phyloP scores from a whole-genome alignment of 2,888 invertebrate species.

The Cryptocephalus primarius region DNA sequence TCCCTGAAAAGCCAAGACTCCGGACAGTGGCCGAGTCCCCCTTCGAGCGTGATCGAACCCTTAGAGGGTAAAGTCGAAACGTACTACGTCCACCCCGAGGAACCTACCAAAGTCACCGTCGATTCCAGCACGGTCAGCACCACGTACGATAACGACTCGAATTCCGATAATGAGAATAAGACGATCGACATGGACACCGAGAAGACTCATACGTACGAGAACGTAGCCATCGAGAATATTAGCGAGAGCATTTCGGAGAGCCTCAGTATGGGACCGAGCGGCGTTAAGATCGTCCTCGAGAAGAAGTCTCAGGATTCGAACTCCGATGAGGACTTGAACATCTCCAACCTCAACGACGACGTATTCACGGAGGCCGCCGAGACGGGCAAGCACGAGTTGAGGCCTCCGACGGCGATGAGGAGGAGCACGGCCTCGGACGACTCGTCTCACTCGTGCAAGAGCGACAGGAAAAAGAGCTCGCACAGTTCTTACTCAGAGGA shows the following conservation, averaged over 20 bases:
- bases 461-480: conserved; percentile 29
- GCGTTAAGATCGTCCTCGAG: conserved; percentile 33
- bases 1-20: conserved; percentile 48
- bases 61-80: conserved; percentile 71
- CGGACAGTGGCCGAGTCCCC: conserved; percentile 74
- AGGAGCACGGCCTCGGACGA: conserved; percentile 35
- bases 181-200: conserved; percentile 45
- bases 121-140: conserved; percentile 57
- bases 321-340: conserved; percentile 42
- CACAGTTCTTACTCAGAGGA: conserved; percentile 67
- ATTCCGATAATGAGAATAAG: conserved; percentile 58
- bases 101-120: conserved; percentile 64
- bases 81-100: conserved; percentile 70
- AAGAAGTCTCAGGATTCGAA: conserved; percentile 31
- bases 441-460: conserved; percentile 31
- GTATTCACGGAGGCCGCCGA: conserved; percentile 35
- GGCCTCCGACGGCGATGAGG: conserved; percentile 35
- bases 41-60: conserved; percentile 59
- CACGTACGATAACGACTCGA: conserved; percentile 45
- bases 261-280: conserved; percentile 32
- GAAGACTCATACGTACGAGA: conserved; percentile 34
- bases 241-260: conserved; percentile 33
- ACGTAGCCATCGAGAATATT: conserved; percentile 29
- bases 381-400: conserved; percentile 27
- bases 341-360: conserved; percentile 37